Conservation (phyloP, 2,888 invertebrate species). For the Eupithecia abbreviata region DNA sequence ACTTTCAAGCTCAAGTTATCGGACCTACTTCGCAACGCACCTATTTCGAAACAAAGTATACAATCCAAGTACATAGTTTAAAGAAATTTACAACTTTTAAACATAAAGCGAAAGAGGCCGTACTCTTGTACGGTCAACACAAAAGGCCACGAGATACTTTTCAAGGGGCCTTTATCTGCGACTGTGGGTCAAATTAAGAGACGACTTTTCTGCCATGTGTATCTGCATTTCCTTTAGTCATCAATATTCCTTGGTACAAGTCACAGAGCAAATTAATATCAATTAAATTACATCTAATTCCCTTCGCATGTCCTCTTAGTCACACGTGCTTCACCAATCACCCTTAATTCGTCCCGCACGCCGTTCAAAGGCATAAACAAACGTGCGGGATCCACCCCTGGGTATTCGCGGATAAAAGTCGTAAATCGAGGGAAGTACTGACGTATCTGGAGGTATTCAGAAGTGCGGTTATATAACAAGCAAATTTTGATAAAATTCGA, state of each 20-base stretch:
- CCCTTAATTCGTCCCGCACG: constrained; percentile 41
- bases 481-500: background rate
- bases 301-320: constrained; percentile 16
- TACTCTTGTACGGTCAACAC: too few species aligned
- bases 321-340: constrained; percentile 36
- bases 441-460: constrained; percentile 29
- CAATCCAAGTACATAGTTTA: too few species aligned
- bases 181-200: background rate
- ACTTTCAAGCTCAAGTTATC: too few species aligned
- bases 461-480: background rate
- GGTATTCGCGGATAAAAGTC: constrained; percentile 48
- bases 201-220: background rate
- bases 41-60: too few species aligned
- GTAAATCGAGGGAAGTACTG: constrained; percentile 56
- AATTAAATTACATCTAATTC: constrained; percentile 6
- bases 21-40: too few species aligned
- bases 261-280: background rate
- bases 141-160: too few species aligned
- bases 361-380: constrained; percentile 49
- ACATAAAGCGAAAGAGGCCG: too few species aligned
- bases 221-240: background rate
- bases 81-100: too few species aligned
- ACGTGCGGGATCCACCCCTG: constrained; percentile 41
- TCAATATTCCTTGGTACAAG: background rate
- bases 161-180: background rate